phyloP scores from a whole-genome alignment of 1,140 invertebrate genomes.

The Meloidogyne exigua region DNA sequence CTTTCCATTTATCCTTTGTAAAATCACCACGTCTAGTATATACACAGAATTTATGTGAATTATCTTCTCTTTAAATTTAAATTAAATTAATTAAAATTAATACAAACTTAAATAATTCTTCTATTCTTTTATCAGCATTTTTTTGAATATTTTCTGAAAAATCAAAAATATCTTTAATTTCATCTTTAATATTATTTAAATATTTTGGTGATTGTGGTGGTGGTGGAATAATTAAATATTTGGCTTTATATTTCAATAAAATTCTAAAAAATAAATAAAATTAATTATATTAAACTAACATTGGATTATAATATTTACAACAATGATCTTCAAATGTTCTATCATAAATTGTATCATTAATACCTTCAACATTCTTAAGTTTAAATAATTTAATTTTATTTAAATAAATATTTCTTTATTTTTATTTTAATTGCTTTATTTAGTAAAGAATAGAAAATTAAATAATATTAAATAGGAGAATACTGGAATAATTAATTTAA shows the following conservation, averaged over 20 bases:
- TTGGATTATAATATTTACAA: conserved; percentile 5
- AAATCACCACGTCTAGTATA: conserved; percentile 18
- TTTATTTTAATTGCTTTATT: no score
- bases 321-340: neutral
- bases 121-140: neutral
- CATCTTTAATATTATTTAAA: neutral
- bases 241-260: neutral
- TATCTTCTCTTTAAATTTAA: neutral
- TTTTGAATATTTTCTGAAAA: neutral
- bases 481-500: no score
- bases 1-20: neutral
- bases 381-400: no score
- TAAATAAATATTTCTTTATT: no score
- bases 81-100: neutral
- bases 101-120: neutral
- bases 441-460: no score
- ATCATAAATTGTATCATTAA: neutral
- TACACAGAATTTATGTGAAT: conserved; percentile 25
- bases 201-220: neutral
- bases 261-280: neutral
- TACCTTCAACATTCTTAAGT: neutral
- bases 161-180: neutral
- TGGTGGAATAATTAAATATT: neutral
- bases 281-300: neutral
- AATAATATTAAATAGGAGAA: no score